Percentiles rank a stretch among this genome's conserved stretches.
Conservation (phyloP, 2,888 invertebrate species). For the Lycocerus yunnanus region DNA sequence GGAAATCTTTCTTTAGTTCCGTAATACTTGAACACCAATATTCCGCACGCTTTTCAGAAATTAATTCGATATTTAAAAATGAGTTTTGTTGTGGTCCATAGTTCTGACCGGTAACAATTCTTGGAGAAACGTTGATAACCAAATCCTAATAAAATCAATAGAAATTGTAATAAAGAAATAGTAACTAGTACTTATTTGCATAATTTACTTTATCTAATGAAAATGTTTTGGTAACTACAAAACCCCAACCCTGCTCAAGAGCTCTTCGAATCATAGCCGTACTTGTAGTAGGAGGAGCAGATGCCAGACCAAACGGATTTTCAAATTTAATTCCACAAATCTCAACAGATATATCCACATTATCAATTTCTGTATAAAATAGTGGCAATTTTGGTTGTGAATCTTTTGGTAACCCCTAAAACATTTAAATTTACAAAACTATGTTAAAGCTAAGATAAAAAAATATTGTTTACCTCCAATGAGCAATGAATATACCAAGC, state of each 20-base stretch:
- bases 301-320: conserved; percentile 97
- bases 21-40: conserved; percentile 91
- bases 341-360: conserved; percentile 91
- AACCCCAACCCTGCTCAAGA: conserved; percentile 97
- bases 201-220: conserved; percentile 83
- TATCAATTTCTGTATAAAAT: conserved; percentile 91
- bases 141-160: conserved; percentile 70
- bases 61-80: conserved; percentile 96
- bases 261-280: conserved; percentile 93
- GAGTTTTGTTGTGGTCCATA: conserved; percentile 96
- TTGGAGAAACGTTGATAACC: conserved; percentile 95
- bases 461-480: conserved; percentile 69
- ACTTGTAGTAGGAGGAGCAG: conserved; percentile 94
- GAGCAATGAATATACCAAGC: conserved; percentile 94
- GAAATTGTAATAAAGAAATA: conserved; percentile 5
- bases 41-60: conserved; percentile 92
- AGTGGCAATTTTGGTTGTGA: conserved; percentile 79
- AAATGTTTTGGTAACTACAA: conserved; percentile 97
- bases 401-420: conserved; percentile 65
- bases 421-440: background rate
- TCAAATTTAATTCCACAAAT: conserved; percentile 92
- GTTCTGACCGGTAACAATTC: conserved; percentile 89
- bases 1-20: conserved; percentile 92
- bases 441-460: background rate
- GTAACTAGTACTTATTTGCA: background rate